Evolutionary conservation across 2,113 vertebrate genomes (phyloP).

Genomic region (Dipodomys ordii): DNA sequence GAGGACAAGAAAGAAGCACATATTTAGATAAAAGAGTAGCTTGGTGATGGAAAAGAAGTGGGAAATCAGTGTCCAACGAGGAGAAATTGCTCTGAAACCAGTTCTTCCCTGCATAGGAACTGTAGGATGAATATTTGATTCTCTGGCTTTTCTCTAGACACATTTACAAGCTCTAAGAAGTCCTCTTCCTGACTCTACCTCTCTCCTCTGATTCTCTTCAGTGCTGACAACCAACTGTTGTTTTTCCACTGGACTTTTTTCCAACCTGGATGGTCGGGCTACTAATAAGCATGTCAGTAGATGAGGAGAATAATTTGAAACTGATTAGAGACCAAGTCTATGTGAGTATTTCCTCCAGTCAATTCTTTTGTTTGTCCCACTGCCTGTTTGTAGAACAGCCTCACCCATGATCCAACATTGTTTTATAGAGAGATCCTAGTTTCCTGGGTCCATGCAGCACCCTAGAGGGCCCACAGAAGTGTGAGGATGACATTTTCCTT

Average conservation of each 20-base stretch:
- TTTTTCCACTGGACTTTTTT: neutral
- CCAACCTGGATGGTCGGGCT: neutral
- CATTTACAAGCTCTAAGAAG: accelerated
- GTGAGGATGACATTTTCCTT: neutral
- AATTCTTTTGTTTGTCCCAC: neutral
- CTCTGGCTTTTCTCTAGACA: neutral
- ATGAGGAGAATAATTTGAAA: neutral
- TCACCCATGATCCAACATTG: neutral
- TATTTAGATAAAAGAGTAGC: conserved; percentile 41
- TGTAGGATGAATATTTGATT: neutral
- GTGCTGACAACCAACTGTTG: neutral
- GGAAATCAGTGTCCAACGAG: conserved; percentile 52
- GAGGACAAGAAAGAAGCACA: conserved; percentile 76
- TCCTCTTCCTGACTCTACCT: neutral
- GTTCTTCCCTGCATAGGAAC: neutral
- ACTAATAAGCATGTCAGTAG: too few species aligned
- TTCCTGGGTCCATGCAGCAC: neutral
- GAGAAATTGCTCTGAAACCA: neutral
- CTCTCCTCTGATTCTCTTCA: neutral
- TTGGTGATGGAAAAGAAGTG: conserved; percentile 53
- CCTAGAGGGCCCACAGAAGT: neutral
- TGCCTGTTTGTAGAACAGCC: neutral
- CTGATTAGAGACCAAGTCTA: neutral
- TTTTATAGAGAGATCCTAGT: neutral
- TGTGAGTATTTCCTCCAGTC: neutral